Conservation (phyloP, 2,888 invertebrate species). For the Eurytoma californica region DNA sequence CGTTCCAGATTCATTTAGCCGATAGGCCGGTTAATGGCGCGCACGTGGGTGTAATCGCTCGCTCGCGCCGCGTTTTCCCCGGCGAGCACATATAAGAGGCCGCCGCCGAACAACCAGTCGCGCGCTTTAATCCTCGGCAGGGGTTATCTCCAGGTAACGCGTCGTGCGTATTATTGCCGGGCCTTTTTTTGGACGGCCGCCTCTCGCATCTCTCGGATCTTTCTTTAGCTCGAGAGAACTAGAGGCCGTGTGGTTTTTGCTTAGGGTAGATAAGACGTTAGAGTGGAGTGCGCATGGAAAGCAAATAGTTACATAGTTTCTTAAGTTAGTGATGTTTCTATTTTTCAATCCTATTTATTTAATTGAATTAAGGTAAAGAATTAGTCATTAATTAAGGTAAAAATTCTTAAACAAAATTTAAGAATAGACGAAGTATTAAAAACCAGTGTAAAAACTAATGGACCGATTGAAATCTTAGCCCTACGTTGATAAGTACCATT, state of each 20-base stretch:
- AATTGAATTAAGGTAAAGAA: too few relatives aligned
- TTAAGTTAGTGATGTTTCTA: too few relatives aligned
- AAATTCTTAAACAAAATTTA: too few relatives aligned
- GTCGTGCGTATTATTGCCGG: neutral
- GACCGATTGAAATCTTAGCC: too few relatives aligned
- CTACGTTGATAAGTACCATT: too few relatives aligned
- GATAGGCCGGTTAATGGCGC: constrained; percentile 37
- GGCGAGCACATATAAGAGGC: neutral
- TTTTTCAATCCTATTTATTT: too few relatives aligned
- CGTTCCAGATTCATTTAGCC: constrained; percentile 48
- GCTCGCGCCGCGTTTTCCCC: constrained; percentile 1
- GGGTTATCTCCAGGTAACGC: constrained; percentile 30
- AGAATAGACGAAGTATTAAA: too few relatives aligned
- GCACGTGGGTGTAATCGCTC: constrained; percentile 42
- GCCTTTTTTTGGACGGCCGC: neutral
- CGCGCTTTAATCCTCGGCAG: neutral
- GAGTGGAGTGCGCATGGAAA: neutral
- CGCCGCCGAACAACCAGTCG: neutral
- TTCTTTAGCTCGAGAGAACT: neutral
- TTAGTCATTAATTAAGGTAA: too few relatives aligned
- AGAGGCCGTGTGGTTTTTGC: constrained; percentile 8
- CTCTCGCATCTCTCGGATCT: neutral
- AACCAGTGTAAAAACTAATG: too few relatives aligned
- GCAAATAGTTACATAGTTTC: too few relatives aligned
- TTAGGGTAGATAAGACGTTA: neutral